Evolutionary conservation across 2,888 invertebrate genomes (phyloP).

Genomic region (Drosophila incognita): DNA sequence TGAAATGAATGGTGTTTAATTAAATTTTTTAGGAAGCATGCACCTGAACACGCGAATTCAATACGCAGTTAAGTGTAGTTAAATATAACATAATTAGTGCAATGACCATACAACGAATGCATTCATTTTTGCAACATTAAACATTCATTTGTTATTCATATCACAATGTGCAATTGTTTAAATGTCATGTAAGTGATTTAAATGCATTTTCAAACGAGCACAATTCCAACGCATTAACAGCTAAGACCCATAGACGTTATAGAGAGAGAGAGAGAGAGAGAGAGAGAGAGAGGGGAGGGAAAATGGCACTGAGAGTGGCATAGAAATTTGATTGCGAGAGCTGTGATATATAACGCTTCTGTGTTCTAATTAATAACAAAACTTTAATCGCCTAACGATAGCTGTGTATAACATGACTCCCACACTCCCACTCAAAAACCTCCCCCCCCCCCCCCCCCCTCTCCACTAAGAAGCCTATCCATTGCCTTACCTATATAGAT

Average conservation of each 20-base stretch:
- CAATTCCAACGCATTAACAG: conserved; percentile 73
- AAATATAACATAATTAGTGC: conserved; percentile 11
- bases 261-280: background rate
- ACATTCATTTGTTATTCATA: conserved; percentile 41
- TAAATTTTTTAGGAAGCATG: background rate
- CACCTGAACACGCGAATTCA: background rate
- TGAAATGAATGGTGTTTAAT: background rate
- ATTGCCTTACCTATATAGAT: background rate
- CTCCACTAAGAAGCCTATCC: rapidly evolving
- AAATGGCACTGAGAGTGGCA: background rate
- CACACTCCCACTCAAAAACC: background rate
- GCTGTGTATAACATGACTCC: conserved; percentile 39
- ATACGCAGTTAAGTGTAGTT: conserved; percentile 14
- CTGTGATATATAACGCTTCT: conserved; percentile 48
- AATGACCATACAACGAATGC: conserved; percentile 16
- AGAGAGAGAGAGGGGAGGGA: background rate
- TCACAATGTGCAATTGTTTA: conserved; percentile 37
- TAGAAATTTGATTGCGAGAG: conserved; percentile 1
- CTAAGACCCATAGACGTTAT: background rate
- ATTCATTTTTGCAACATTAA: conserved; percentile 11
- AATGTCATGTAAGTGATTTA: conserved; percentile 55
- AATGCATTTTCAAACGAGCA: conserved; percentile 51
- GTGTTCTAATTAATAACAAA: conserved; percentile 72
- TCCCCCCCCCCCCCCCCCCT: rapidly evolving
- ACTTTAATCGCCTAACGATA: conserved; percentile 74